These are phyloP conservation scores for Cygnus olor DNA, from an alignment of 2,797 vertebrate genomes.

Conservation along the genomic window DNA sequence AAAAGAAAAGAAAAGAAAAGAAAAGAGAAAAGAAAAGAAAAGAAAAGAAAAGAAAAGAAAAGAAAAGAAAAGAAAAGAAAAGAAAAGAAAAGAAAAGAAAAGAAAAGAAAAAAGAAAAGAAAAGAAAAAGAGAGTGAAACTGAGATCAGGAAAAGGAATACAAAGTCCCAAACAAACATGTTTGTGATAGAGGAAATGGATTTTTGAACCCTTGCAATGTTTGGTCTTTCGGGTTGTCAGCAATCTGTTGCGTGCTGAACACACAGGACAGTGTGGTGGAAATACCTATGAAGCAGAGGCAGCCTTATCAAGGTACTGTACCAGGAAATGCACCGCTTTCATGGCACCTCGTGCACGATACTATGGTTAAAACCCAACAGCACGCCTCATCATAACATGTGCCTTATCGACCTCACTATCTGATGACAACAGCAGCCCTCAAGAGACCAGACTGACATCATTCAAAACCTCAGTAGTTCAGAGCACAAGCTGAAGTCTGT, in stretches of 20 bases:
- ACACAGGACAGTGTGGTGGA: slow-evolving; percentile 11
- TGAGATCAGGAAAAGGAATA: background rate
- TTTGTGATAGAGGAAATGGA: background rate
- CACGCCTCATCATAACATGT: slow-evolving; percentile 37
- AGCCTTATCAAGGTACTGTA: slow-evolving; percentile 30
- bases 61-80: background rate
- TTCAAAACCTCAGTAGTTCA: slow-evolving; percentile 53
- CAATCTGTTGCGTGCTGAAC: background rate
- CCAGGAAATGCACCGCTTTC: slow-evolving; percentile 47
- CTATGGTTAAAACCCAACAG: slow-evolving; percentile 53
- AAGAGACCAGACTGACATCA: slow-evolving; percentile 63
- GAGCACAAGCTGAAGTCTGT: slow-evolving; percentile 23
- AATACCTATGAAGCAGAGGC: slow-evolving; percentile 36
- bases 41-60: background rate
- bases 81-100: background rate
- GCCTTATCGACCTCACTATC: slow-evolving; percentile 59
- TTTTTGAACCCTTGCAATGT: background rate
- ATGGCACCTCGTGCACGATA: background rate
- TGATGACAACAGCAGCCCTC: slow-evolving; percentile 69
- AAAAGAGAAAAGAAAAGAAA: background rate
- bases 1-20: accelerated
- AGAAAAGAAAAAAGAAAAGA: background rate
- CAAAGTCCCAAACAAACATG: background rate
- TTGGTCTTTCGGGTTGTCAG: slow-evolving; percentile 4
- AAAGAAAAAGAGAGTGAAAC: background rate